Evolutionary conservation across 2,797 vertebrate genomes (phyloP).

Genomic region (Schizopygopsis malacanthus): DNA sequence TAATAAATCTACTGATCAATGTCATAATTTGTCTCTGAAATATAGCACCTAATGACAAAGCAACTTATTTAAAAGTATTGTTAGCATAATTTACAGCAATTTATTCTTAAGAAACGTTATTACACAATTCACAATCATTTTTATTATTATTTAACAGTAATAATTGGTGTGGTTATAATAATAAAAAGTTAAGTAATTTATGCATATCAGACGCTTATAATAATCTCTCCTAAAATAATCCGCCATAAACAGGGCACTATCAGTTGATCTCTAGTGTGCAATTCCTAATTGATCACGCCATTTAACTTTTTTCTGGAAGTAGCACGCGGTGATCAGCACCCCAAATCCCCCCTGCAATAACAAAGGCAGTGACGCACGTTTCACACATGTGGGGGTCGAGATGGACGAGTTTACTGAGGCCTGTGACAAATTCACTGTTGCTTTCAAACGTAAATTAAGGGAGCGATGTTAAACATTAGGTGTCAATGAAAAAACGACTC

Average conservation of each 20-base stretch:
- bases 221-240: background rate
- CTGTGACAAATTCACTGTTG: constrained; percentile 32
- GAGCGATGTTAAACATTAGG: background rate
- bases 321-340: constrained; percentile 65
- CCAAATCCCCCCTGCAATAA: constrained; percentile 72
- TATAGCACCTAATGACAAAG: too few species aligned
- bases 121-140: background rate
- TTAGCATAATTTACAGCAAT: background rate
- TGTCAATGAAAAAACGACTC: background rate
- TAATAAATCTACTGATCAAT: background rate
- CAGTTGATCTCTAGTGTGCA: background rate
- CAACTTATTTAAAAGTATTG: background rate
- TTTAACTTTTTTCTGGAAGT: constrained; percentile 70
- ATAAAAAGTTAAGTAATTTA: background rate
- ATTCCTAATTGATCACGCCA: constrained; percentile 10
- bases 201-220: background rate
- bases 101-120: background rate
- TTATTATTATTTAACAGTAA: background rate
- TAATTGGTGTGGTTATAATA: background rate
- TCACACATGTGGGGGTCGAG: constrained; percentile 69
- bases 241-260: background rate
- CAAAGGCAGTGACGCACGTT: constrained; percentile 75
- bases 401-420: constrained; percentile 71
- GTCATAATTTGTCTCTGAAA: background rate
- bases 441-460: background rate